Evolutionary conservation across 1,140 invertebrate species (phyloP).

Genomic region (Cherax quadricarinatus): DNA sequence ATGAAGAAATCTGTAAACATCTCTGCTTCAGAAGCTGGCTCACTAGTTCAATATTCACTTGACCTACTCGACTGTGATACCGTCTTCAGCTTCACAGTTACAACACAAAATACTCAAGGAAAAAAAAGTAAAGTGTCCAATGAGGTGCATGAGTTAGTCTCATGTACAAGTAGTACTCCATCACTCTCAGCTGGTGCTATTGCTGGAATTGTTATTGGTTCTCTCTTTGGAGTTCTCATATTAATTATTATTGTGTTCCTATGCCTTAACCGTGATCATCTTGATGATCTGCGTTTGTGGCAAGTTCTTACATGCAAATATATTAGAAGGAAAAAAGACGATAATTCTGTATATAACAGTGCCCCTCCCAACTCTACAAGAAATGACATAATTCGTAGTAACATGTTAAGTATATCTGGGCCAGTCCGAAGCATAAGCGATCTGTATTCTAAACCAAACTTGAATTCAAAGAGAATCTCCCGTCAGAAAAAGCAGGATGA

Average conservation of each 20-base stretch:
- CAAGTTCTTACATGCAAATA: conserved; percentile 25
- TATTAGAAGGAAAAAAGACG: neutral
- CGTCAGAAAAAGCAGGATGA: neutral
- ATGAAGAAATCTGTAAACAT: neutral
- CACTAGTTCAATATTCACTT: neutral
- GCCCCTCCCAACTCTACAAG: neutral
- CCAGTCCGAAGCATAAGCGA: conserved; percentile 20
- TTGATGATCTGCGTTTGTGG: conserved; percentile 37
- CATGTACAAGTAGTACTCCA: neutral
- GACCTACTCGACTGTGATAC: neutral
- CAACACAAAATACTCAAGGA: neutral
- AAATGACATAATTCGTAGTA: conserved; percentile 31
- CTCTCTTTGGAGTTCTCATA: conserved; percentile 7
- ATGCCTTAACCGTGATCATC: conserved; percentile 18
- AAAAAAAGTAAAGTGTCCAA: neutral
- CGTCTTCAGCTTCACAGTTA: conserved; percentile 12
- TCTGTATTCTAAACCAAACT: conserved; percentile 15
- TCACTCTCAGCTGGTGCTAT: conserved; percentile 19
- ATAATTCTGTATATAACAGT: neutral
- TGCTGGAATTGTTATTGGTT: conserved; percentile 27
- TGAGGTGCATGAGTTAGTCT: neutral
- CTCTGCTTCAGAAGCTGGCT: neutral
- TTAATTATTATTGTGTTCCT: conserved; percentile 6
- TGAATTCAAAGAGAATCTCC: neutral
- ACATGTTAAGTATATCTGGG: neutral